Base-by-base conservation (phyloP, 1,140 invertebrate species). In the Bombus picipes region DNA sequence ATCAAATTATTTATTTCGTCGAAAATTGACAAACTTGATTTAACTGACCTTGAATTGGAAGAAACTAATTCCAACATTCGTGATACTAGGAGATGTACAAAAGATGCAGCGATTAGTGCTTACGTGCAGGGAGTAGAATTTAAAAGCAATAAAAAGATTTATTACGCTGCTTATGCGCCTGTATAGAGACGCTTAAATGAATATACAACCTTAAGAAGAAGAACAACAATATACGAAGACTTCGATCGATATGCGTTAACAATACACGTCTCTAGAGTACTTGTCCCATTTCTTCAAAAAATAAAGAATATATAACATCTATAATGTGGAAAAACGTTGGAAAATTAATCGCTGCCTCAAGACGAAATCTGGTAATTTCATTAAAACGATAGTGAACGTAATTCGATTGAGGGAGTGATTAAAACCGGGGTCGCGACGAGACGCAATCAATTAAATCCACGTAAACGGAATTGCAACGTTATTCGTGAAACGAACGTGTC, bases 391-490 rank as follows among this genome's bases (percentile, higher is more conserved):
- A 22, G 18, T 18, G 47, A 39, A 39, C 25, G 37, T 37, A 39
- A 39, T 5, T 25, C 68, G 68, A 70, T 25, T 0, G 37, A 62
- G 5, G 41, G 34, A 47, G 10, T n/a, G 85, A 89, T 89, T 84
- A 65, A 85, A 87, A 82, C 41, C 18, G 34, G n/a, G 62, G n/a
- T 66, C 34, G 68, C 32, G 43, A 53, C 53, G 47, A 70, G 81
- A 79, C 39, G 39, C 34, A 65, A 90, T 86, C 80, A 43, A 80
- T 90, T 86, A 88, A 83, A 78, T 53, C n/a, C 77, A 37, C 82
- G 78, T 80, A 66, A 86, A 53, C 79, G 9, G 37, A 66, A 90
- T 77, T 85, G 66, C 68, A 41, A 22, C 41, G 41, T 28, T 39
- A 22, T 28, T 53, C 28, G 66, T 65, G 47, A 77, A 72, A 79